These are phyloP conservation scores for Hylyphantes graminicola DNA, from an alignment of 1,140 invertebrate species.

Conservation along the genomic window DNA sequence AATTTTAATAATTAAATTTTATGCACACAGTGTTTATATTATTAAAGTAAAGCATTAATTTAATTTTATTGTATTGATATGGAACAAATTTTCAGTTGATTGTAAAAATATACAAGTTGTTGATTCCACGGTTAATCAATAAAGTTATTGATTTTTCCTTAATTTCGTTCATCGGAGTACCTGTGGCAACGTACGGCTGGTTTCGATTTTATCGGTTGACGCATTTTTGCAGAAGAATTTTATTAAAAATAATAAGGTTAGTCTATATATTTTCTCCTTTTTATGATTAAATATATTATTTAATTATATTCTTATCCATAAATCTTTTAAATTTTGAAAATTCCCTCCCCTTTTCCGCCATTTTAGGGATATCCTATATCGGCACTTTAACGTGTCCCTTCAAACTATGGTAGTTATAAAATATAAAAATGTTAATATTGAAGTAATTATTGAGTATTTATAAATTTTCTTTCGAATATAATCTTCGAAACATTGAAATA, in stretches of 20 bases:
- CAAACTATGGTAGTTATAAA: too few species aligned
- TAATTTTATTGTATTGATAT: too few species aligned
- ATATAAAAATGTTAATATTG: too few species aligned
- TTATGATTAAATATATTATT: conserved; percentile 1
- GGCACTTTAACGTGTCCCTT: background rate
- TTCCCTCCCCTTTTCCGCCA: conserved; percentile 11
- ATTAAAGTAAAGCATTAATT: too few species aligned
- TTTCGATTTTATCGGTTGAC: conserved; percentile 59
- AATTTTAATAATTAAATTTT: background rate
- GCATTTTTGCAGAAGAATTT: conserved; percentile 45
- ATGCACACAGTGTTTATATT: background rate
- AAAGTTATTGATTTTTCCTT: background rate
- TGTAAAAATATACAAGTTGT: background rate
- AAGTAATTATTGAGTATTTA: too few species aligned
- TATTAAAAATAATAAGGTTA: conserved; percentile 42
- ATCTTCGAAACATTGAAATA: too few species aligned
- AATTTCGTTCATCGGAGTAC: background rate
- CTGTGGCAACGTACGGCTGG: conserved; percentile 35
- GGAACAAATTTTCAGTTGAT: too few species aligned
- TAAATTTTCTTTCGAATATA: too few species aligned
- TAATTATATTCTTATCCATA: background rate
- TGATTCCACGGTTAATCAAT: background rate
- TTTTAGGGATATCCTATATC: conserved; percentile 3
- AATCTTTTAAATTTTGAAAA: background rate
- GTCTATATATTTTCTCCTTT: background rate